A percentile compares a stretch with the other conserved stretches of the same genome.
Conservation (phyloP, 35 echinoderm and acorn worm genomes). For the Stichopus chloronotus region DNA sequence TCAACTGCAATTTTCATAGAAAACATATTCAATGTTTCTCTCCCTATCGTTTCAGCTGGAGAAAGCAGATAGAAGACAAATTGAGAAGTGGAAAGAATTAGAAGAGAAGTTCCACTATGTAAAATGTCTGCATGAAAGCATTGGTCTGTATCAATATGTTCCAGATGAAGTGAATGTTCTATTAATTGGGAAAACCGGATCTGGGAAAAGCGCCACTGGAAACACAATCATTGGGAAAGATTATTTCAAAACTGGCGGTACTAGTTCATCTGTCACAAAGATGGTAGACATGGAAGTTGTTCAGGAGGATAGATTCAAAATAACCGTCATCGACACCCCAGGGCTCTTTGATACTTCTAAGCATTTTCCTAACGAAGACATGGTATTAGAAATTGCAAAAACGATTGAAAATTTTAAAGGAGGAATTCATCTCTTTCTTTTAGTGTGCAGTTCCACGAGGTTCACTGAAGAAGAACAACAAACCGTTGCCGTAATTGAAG, state of each 20-base stretch:
- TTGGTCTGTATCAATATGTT: not conserved
- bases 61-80: not conserved
- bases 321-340: constrained; percentile 22
- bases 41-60: not conserved
- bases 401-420: not conserved
- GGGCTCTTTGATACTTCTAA: constrained; percentile 22
- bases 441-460: not conserved
- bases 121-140: not conserved
- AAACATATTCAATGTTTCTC: not conserved
- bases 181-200: constrained; percentile 38
- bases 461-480: constrained; percentile 12
- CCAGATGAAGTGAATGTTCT: not conserved
- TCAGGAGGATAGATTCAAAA: not conserved
- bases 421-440: constrained; percentile 30
- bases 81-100: not conserved
- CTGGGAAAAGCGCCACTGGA: constrained; percentile 24
- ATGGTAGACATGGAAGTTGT: not conserved
- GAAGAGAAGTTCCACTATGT: not conserved
- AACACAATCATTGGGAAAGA: constrained; percentile 4
- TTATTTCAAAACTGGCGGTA: not conserved
- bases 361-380: not conserved
- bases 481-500: not conserved
- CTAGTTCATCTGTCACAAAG: not conserved
- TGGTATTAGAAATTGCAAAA: constrained; percentile 18
- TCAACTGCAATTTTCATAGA: not conserved